Percentiles rank a stretch among this genome's conserved stretches.
Evolutionary conservation across 2,888 invertebrate species (phyloP).

Genomic region (Lasioglossum figueresi): DNA sequence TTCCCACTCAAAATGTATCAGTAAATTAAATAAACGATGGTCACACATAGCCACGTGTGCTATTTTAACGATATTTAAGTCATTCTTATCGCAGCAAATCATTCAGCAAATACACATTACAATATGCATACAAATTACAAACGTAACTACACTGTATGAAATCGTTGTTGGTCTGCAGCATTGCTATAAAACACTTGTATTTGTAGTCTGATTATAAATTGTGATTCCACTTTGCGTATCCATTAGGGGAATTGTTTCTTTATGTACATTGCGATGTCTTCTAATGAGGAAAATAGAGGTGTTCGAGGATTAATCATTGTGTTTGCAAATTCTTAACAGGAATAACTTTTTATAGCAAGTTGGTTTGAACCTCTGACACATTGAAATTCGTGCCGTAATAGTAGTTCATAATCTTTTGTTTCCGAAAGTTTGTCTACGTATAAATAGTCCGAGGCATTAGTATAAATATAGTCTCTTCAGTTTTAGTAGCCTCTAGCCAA

Average conservation of each 20-base stretch:
- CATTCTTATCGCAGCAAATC: background rate
- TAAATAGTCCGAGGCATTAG: background rate
- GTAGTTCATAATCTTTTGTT: background rate
- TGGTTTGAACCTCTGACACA: no score
- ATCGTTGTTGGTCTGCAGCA: background rate
- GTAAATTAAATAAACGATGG: background rate
- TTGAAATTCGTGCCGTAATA: background rate
- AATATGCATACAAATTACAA: no score
- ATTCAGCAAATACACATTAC: background rate
- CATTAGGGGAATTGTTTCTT: background rate
- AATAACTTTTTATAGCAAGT: background rate
- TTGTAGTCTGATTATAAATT: background rate
- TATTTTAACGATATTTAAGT: background rate
- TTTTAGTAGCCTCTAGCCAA: background rate
- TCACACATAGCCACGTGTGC: background rate
- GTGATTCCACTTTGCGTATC: background rate
- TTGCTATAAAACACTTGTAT: background rate
- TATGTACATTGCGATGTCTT: background rate
- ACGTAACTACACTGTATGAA: background rate
- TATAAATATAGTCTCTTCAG: background rate
- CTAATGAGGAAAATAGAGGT: background rate
- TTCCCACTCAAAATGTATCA: background rate
- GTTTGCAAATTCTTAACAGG: background rate
- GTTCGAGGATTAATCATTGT: background rate
- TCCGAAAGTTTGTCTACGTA: background rate